phyloP scores from a whole-genome alignment of 1,140 invertebrate genomes.

The Orussus abietinus region DNA sequence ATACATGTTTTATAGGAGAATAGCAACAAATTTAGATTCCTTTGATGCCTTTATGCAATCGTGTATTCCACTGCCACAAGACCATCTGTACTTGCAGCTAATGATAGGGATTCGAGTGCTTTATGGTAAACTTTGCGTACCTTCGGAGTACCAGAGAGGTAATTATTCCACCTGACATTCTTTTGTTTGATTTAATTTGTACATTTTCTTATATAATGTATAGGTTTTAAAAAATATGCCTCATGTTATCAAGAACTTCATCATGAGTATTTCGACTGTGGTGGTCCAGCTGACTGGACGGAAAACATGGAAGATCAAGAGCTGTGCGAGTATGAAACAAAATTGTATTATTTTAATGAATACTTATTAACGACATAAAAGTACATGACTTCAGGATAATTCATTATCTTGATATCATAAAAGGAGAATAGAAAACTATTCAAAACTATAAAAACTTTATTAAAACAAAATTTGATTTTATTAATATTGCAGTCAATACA shows the following conservation, averaged over 20 bases:
- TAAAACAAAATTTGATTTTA: slow-evolving; percentile 7
- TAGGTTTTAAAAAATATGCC: slow-evolving; percentile 22
- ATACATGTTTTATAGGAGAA: slow-evolving; percentile 2
- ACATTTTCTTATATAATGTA: slow-evolving; percentile 20
- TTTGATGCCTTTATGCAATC: slow-evolving; percentile 12
- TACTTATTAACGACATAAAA: too few relatives aligned
- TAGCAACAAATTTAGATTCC: slow-evolving; percentile 7
- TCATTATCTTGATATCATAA: too few relatives aligned
- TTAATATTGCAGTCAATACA: slow-evolving; percentile 30
- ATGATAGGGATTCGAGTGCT: slow-evolving; percentile 26
- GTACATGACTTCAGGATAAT: too few relatives aligned
- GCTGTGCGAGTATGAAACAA: slow-evolving; percentile 14
- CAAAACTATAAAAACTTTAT: not conserved
- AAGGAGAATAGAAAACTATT: not conserved
- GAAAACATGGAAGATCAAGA: slow-evolving; percentile 23
- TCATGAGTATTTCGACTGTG: slow-evolving; percentile 35
- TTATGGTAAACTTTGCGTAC: slow-evolving; percentile 6
- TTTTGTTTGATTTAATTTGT: slow-evolving; percentile 7
- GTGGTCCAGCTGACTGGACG: slow-evolving; percentile 39
- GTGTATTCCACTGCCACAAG: slow-evolving; percentile 10
- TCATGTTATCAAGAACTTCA: slow-evolving; percentile 29
- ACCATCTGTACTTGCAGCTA: slow-evolving; percentile 28
- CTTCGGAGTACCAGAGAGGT: slow-evolving; percentile 12
- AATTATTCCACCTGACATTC: not conserved
- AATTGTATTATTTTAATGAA: not conserved